Conservation (phyloP, 2,888 invertebrate species). For the Troilus luridus region DNA sequence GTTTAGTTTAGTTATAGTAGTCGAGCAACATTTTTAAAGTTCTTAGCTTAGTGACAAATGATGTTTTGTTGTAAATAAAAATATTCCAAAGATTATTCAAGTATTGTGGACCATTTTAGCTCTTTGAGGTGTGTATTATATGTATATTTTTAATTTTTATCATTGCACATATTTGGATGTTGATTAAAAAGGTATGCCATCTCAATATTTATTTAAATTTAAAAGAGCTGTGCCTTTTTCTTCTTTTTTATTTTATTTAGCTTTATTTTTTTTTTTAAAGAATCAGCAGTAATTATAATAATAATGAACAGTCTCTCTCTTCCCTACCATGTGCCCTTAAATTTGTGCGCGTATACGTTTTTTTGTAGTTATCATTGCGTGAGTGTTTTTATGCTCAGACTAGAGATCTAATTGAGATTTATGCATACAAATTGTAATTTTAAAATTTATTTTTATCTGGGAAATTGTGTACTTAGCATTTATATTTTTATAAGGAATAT, state of each 20-base stretch:
- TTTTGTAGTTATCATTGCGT: slow-evolving; percentile 12
- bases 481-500: slow-evolving; percentile 9
- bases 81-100: slow-evolving; percentile 56
- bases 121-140: slow-evolving; percentile 44
- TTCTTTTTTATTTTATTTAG: not conserved
- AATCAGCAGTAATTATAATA: not conserved
- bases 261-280: not conserved
- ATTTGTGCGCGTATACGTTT: slow-evolving; percentile 14
- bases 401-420: not conserved
- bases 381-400: slow-evolving; percentile 24
- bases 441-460: not conserved
- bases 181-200: not conserved
- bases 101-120: slow-evolving; percentile 41
- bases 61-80: slow-evolving; percentile 50
- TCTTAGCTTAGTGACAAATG: not conserved
- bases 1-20: slow-evolving; percentile 34
- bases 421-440: not conserved
- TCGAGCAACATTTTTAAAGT: not conserved
- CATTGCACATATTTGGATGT: slow-evolving; percentile 32
- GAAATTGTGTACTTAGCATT: slow-evolving; percentile 44
- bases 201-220: slow-evolving; percentile 28
- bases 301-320: not conserved
- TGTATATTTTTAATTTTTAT: slow-evolving; percentile 39
- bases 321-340: slow-evolving; percentile 20
- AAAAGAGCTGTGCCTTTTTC: slow-evolving; percentile 15